A percentile compares a stretch with the other conserved stretches of the same genome.
Evolutionary conservation across 1,140 invertebrate species (phyloP).

Genomic region (Caenorhabditis tropicalis): DNA sequence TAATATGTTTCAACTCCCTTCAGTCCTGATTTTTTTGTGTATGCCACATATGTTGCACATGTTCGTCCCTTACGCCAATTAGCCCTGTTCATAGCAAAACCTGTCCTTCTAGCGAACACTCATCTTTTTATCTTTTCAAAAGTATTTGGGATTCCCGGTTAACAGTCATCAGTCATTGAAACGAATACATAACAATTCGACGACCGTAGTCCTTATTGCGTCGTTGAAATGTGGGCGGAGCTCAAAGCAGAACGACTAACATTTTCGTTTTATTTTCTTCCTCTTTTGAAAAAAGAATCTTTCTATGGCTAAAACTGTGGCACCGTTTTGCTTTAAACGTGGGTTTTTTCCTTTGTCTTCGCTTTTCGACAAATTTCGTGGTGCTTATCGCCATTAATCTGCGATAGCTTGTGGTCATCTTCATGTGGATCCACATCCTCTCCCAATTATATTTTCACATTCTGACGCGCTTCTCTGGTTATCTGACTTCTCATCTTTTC

Average conservation of each 20-base stretch:
- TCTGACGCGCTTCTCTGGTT: conserved; percentile 34
- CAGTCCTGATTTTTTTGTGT: background rate
- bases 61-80: background rate
- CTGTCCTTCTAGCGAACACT: background rate
- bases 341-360: background rate
- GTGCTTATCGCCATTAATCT: conserved; percentile 21
- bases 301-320: background rate
- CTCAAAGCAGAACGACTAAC: background rate
- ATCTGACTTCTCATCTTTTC: conserved; percentile 31
- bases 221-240: conserved; percentile 16
- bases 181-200: background rate
- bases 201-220: background rate
- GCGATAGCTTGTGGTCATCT: conserved; percentile 32
- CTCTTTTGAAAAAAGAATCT: background rate
- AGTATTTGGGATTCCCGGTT: background rate
- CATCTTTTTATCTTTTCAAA: background rate
- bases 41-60: background rate
- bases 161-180: conserved; percentile 25
- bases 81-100: background rate
- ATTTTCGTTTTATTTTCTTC: background rate
- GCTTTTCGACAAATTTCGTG: conserved; percentile 1
- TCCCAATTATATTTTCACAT: conserved; percentile 39
- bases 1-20: background rate
- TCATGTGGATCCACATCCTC: background rate
- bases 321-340: background rate